Base-by-base conservation (phyloP, 2,888 invertebrate species). In the Drymonia ruficornis region DNA sequence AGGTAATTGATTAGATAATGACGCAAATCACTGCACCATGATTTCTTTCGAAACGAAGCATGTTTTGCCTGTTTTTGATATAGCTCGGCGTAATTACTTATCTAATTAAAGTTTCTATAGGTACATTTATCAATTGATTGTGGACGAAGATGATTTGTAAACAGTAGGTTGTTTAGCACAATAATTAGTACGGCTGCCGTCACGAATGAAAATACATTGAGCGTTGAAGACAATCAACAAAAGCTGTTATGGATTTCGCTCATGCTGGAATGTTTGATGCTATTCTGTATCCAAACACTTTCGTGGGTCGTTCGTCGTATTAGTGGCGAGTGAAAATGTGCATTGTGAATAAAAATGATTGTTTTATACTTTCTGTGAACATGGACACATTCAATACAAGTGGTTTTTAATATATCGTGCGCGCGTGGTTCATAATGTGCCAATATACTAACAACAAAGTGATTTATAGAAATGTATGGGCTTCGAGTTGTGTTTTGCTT, bases 91-190 rank as follows among this genome's bases (percentile, higher is more conserved):
- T 31, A 12, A 9, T 31, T 31, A 28, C 15, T n/a, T n/a, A n/a
- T n/a, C n/a, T n/a, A 45, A 45, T 46, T 46, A 49, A 29, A 29
- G 12, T n/a, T 42, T 49, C 49, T 40, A 49, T 50, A 19, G 9
- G 31, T 42, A 49, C 60, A 72, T 83, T 86, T 86, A 89, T 84
- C 82, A 81, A 80, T 83, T 78, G 87, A 88, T 87, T 81, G 83
- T 80, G 61, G 61, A 65, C 59, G 65, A 65, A 76, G 87, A 87
- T 90, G 89, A 89, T 91, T 90, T 84, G 83, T 87, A 91, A 91
- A 91, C 90, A 91, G 65, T 66, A 60, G 56, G 63, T 78, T 86
- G 86, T 83, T 83, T 84, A 80, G 80, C 72, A 81, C 81, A 86
- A 74, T 73, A 70, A 78, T 81, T 78, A 83, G 78, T 78, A 68